Conservation (phyloP, 2,797 vertebrate genomes). For the Antennarius maculatus region DNA sequence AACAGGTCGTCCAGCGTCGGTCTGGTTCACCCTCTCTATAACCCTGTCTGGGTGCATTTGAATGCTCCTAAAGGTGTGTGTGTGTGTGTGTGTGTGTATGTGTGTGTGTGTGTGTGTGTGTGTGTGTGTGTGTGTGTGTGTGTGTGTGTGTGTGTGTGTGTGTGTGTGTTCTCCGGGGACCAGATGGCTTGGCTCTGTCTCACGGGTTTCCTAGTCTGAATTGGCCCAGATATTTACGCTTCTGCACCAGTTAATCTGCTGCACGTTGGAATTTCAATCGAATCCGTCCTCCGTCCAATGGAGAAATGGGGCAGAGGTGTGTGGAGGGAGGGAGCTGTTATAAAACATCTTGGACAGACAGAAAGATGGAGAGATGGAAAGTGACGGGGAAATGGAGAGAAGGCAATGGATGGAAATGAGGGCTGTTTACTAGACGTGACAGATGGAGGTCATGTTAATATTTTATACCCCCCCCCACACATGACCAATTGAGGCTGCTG, state of each 20-base stretch:
- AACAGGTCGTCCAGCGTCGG: slow-evolving; percentile 40
- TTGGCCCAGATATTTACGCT: slow-evolving; percentile 53
- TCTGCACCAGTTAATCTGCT: slow-evolving; percentile 60
- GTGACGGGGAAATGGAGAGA: slow-evolving; percentile 11
- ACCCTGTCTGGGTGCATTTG: not conserved
- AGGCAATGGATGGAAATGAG: slow-evolving; percentile 16
- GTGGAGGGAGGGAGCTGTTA: slow-evolving; percentile 1
- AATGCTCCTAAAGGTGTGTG: slow-evolving; percentile 14
- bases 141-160: not conserved
- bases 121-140: not conserved
- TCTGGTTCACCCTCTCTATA: slow-evolving; percentile 11
- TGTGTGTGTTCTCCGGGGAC: slow-evolving; percentile 22
- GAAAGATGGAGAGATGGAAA: not conserved
- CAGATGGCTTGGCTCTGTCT: slow-evolving; percentile 56
- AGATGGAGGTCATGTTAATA: slow-evolving; percentile 57
- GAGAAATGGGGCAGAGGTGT: not conserved
- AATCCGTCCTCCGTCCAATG: slow-evolving; percentile 9
- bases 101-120: not conserved
- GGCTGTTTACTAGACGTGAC: slow-evolving; percentile 39
- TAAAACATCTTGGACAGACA: slow-evolving; percentile 27
- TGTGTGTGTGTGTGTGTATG: not conserved
- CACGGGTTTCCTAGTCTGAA: slow-evolving; percentile 38
- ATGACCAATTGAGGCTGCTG: slow-evolving; percentile 3
- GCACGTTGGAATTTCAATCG: slow-evolving; percentile 34
- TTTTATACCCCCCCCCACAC: slow-evolving; percentile 19